These are phyloP conservation scores for Fabriciana adippe DNA, from an alignment of 2,888 invertebrate species.

Conservation along the genomic window DNA sequence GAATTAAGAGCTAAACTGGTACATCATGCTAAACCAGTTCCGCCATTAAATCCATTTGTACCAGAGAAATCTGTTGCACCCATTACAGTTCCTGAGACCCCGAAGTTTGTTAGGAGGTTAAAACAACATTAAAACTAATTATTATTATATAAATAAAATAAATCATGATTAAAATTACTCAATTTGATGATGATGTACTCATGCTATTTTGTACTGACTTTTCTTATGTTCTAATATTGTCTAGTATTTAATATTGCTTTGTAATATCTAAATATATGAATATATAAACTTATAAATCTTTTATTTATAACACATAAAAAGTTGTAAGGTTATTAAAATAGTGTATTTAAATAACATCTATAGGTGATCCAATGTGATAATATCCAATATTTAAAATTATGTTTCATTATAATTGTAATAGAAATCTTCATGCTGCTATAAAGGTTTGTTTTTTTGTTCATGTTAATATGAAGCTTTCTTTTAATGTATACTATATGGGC, in stretches of 20 bases:
- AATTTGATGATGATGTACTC: conserved; percentile 11
- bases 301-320: too few species aligned
- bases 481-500: too few species aligned
- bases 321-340: too few species aligned
- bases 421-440: too few species aligned
- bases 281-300: neutral
- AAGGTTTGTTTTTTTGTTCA: too few species aligned
- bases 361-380: too few species aligned
- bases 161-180: conserved; percentile 1
- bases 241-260: neutral
- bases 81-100: conserved; percentile 85
- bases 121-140: conserved; percentile 49
- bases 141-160: neutral
- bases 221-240: neutral
- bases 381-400: too few species aligned
- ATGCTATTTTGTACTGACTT: conserved; percentile 12
- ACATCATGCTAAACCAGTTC: conserved; percentile 85
- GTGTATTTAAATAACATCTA: too few species aligned
- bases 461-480: too few species aligned
- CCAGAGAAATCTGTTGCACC: conserved; percentile 77
- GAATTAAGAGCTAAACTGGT: conserved; percentile 81
- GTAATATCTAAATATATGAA: conserved; percentile 20
- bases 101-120: conserved; percentile 75
- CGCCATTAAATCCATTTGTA: conserved; percentile 72
- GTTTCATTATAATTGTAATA: too few species aligned